phyloP scores from a whole-genome alignment of 2,797 vertebrate species.

The Takifugu rubripes region DNA sequence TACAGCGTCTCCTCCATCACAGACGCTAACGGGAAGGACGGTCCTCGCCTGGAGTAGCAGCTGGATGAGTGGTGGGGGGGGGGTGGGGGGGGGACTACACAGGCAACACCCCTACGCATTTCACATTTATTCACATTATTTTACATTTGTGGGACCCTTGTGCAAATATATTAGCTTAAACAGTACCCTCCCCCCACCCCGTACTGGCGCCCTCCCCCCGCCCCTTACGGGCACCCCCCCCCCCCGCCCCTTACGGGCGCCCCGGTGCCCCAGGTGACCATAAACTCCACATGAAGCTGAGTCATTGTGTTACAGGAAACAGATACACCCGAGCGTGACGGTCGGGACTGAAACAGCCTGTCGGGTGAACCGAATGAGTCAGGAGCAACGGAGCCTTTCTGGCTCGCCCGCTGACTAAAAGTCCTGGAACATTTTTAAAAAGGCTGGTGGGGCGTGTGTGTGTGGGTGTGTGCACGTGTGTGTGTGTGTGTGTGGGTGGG shows the following conservation, averaged over 20 bases:
- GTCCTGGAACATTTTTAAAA: neutral
- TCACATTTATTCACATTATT: too few species aligned
- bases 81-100: neutral
- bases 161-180: neutral
- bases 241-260: conserved; percentile 9
- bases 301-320: conserved; percentile 56
- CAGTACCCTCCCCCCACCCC: neutral
- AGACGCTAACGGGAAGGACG: conserved; percentile 55
- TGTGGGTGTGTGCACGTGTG: too few species aligned
- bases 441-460: conserved; percentile 6
- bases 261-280: conserved; percentile 11
- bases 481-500: too few species aligned
- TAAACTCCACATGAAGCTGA: conserved; percentile 51
- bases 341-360: conserved; percentile 43
- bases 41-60: conserved; percentile 44
- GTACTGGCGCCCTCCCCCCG: too few species aligned
- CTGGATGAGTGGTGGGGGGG: conserved; percentile 14
- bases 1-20: conserved; percentile 65
- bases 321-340: conserved; percentile 20
- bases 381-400: conserved; percentile 23
- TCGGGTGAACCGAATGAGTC: conserved; percentile 48
- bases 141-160: too few species aligned
- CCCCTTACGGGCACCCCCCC: conserved; percentile 5
- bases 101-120: too few species aligned
- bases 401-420: conserved; percentile 15